Evolutionary conservation across 2,797 vertebrate species (phyloP), one percentile per base, ranked within the genome.

Genomic region (Catharus ustulatus): DNA sequence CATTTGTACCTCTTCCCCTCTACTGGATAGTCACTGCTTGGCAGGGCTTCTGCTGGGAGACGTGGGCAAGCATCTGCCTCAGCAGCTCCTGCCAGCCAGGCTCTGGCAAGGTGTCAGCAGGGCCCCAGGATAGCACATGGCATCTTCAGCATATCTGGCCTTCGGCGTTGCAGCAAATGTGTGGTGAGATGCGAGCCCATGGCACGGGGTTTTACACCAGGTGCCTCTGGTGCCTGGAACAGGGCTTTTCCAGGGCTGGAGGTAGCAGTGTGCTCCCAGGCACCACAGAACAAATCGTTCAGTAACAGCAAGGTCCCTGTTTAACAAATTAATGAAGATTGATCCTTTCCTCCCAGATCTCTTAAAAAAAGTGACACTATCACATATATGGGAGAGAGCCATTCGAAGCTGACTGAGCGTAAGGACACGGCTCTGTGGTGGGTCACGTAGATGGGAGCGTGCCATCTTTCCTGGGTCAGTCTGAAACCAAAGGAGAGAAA

Each of bases 81-180:
- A 0, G 62, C 63, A 91, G 80, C 72, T 91, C 71, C 79, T 95
- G 96, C 93, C 96, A 96, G 88, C 67, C 59, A 43, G 78, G 11
- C 64, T 64, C 91, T 96, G 96, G 94, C 97, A 94, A 62, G 55
- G 52, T 73, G 83, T 90, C 94, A 93, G 80, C 83, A 81, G 85
- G 74, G 77, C 85, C 93, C 84, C 69, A 16, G 92, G 93, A 92
- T 15, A 91, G 15, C 0, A 9, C 75, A 13, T 46, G 89, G 75
- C 62, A 81, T 87, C 89, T 71, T 67, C 90, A 71, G 72, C 12
- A 0, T 32, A 9, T 62, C 86, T 83, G 95, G 63, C 91, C 91
- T 62, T 62, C 0, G 8, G 62, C 8, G 1, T 78, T 86, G 72
- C 69, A 91, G 93, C 77, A 89, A 93, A 83, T 13, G 54, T 5